Evolutionary conservation across 2,888 invertebrate species (phyloP).

Genomic region (Xanthostigma xanthostigma): DNA sequence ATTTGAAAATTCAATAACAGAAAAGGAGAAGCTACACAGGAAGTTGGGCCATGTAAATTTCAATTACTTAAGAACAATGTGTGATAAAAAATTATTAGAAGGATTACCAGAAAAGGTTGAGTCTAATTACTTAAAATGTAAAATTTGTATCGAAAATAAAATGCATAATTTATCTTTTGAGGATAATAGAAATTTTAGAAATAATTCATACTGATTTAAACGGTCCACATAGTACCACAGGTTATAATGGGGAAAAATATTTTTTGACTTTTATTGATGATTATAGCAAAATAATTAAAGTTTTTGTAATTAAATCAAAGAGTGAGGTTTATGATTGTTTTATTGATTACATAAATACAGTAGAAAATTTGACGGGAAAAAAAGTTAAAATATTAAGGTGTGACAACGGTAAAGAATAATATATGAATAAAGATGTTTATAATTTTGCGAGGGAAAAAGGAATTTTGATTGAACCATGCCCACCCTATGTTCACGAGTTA

Average conservation of each 20-base stretch:
- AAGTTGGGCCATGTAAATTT: conserved; percentile 16
- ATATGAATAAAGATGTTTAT: conserved; percentile 8
- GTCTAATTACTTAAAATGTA: conserved; percentile 13
- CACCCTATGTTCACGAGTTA: conserved; percentile 12
- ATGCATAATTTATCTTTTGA: conserved; percentile 15
- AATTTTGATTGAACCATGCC: conserved; percentile 8
- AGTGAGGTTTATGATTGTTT: conserved; percentile 1
- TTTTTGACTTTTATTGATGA: conserved; percentile 5
- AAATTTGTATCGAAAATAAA: conserved; percentile 15
- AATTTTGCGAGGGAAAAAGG: conserved; percentile 12
- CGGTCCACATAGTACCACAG: conserved; percentile 9
- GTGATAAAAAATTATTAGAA: conserved; percentile 9
- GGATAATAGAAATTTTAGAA: conserved; percentile 12
- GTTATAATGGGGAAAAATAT: conserved; percentile 7
- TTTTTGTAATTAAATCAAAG: conserved; percentile 2
- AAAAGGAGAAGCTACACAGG: conserved; percentile 15
- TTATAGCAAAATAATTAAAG: conserved; percentile 1
- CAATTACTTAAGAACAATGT: conserved; percentile 12
- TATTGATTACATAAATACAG: conserved; percentile 1
- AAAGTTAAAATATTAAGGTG: conserved; percentile 3
- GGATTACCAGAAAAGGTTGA: conserved; percentile 12
- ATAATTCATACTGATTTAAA: conserved; percentile 16
- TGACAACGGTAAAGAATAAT: conserved; percentile 7
- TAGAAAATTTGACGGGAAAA: conserved; percentile 3
- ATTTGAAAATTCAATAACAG: too few species aligned